Conservation (phyloP, 2,797 vertebrate genomes). For the Oreochromis grahami region DNA sequence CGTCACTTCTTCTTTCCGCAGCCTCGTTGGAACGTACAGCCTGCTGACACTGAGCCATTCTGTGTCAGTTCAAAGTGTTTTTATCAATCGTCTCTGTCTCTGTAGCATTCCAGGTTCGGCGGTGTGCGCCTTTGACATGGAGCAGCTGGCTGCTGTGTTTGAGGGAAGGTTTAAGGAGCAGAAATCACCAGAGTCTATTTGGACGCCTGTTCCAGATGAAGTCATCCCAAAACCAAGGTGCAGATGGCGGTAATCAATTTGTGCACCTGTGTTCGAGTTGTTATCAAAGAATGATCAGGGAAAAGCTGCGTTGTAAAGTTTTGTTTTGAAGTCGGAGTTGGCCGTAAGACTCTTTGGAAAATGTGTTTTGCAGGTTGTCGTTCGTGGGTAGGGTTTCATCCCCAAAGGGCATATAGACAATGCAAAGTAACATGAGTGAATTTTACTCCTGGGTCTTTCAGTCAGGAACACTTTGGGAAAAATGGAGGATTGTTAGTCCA, state of each 20-base stretch:
- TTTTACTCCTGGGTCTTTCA: background rate
- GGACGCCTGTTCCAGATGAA: slow-evolving; percentile 93
- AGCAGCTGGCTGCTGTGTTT: slow-evolving; percentile 86
- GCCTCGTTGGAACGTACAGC: background rate
- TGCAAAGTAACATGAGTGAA: background rate
- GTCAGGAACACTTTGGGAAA: background rate
- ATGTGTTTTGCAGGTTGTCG: background rate
- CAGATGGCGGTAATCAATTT: slow-evolving; percentile 42
- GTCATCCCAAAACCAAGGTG: slow-evolving; percentile 92
- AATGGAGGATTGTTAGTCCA: background rate
- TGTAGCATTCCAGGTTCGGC: slow-evolving; percentile 93
- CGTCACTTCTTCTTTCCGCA: background rate
- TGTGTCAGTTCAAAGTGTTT: slow-evolving; percentile 18
- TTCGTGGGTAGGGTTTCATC: background rate
- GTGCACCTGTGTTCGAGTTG: slow-evolving; percentile 16
- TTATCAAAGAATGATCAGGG: background rate
- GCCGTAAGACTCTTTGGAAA: background rate
- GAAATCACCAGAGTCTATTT: slow-evolving; percentile 94
- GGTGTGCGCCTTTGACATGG: slow-evolving; percentile 96
- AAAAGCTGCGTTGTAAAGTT: background rate
- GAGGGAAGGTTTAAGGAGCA: slow-evolving; percentile 96
- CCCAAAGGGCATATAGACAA: background rate
- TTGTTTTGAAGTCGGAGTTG: background rate
- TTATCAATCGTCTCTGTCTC: background rate
- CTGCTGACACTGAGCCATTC: slow-evolving; percentile 17